Evolutionary conservation across 2,888 invertebrate species (phyloP), one percentile per base, ranked within the genome.

Genomic region (Heteropelma amictum): DNA sequence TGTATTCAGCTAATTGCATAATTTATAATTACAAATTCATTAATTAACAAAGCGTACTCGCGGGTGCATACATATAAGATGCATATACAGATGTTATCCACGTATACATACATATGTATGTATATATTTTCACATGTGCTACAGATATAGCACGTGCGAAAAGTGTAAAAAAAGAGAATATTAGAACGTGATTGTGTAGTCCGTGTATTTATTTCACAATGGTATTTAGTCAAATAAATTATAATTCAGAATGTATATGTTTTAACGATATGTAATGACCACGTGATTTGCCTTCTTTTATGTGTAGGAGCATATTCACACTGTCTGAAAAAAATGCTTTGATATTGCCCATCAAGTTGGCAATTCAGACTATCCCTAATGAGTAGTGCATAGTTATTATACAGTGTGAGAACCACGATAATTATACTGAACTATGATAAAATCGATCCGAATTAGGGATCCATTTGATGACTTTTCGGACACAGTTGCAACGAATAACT

Each of bases 231-330:
- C 38, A 38, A 72, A 72, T 72, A 72, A 72, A 72, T 49, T 45
- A 67, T 54, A 35, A 67, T 72, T 61, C 60, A 67, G 54, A 72
- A 61, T 72, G 67, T 72, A 72, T 60, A 61, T 72, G 54, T 47
- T 67, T 33, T 19, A 51, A n/a, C n/a, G n/a, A n/a, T n/a, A n/a
- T n/a, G n/a, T n/a, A n/a, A n/a, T n/a, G n/a, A n/a, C n/a, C n/a
- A n/a, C n/a, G n/a, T n/a, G n/a, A n/a, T n/a, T n/a, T n/a, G n/a
- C n/a, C n/a, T n/a, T n/a, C n/a, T n/a, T n/a, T n/a, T n/a, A n/a
- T n/a, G n/a, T n/a, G n/a, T n/a, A n/a, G n/a, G n/a, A n/a, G n/a
- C n/a, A n/a, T n/a, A n/a, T n/a, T n/a, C n/a, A n/a, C n/a, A n/a
- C n/a, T n/a, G n/a, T n/a, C n/a, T n/a, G n/a, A n/a, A n/a, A n/a